These are phyloP conservation scores for Cryptosula pallasiana DNA, from an alignment of 2,888 invertebrate genomes.

Conservation along the genomic window DNA sequence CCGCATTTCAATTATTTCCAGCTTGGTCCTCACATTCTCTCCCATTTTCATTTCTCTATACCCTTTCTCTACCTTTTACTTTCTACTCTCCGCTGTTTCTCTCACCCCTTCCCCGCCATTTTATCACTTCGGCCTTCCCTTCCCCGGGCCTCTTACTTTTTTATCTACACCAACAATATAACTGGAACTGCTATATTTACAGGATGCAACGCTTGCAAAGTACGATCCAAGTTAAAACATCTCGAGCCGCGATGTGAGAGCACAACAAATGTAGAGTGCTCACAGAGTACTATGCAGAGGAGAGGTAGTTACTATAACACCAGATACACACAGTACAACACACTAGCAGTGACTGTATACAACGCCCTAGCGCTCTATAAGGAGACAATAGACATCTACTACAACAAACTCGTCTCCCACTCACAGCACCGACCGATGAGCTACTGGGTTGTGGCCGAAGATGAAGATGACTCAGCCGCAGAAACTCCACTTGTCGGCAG, in stretches of 20 bases:
- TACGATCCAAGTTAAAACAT: neutral
- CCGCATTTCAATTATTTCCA: too few relatives aligned
- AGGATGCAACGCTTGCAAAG: neutral
- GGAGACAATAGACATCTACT: conserved; percentile 5
- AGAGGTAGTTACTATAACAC: neutral
- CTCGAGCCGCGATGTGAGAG: neutral
- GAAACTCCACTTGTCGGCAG: neutral
- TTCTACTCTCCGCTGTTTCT: too few relatives aligned
- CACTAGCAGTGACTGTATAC: neutral
- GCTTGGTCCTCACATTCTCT: too few relatives aligned
- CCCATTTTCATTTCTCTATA: too few relatives aligned
- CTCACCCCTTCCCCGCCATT: too few relatives aligned
- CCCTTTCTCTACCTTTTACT: too few relatives aligned
- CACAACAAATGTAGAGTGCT: neutral
- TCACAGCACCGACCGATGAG: conserved; percentile 1
- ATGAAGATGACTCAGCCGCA: neutral
- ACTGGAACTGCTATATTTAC: neutral
- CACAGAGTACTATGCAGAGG: neutral
- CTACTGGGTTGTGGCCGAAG: conserved; percentile 21
- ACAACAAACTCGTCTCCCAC: neutral
- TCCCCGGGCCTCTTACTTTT: too few relatives aligned
- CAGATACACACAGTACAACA: neutral
- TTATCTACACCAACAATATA: too few relatives aligned
- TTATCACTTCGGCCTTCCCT: too few relatives aligned
- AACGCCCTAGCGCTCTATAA: neutral